Evolutionary conservation across 2,888 invertebrate genomes (phyloP), one percentile per base, ranked within the genome.

Genomic region (Andrena bucephala): DNA sequence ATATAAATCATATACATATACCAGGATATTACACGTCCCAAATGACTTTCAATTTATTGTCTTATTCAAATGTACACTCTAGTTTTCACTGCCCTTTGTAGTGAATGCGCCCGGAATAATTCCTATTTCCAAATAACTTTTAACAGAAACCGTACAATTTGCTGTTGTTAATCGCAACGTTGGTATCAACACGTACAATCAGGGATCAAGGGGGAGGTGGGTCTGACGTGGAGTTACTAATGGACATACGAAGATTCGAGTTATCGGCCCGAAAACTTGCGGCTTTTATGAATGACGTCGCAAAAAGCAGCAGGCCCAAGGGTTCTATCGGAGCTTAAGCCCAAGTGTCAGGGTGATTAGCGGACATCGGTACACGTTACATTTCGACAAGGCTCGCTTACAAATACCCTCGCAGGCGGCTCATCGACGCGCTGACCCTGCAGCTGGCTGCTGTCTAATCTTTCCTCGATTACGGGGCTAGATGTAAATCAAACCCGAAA

Each of bases 211-310:
- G 16, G n/a, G 36, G 7, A 29, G 27, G 50, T n/a, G 29, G 27
- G 36, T 42, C 31, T 31, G 60, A 76, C 66, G 29, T 24, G 68
- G 63, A 75, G 74, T 71, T 74, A 52, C 63, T 62, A 71, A 66
- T 67, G 85, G 86, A 73, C 71, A 74, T 50, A 75, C 62, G 65
- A 70, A 36, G 81, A 57, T 66, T 52, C 54, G 59, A 77, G 81
- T 74, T 84, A 81, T 81, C 79, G 76, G 62, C 48, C 52, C 10
- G 59, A 72, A 75, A 85, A 54, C 75, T 68, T 67, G 65, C 50
- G 50, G 75, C 85, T 84, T 89, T 93, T 93, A 92, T 93, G 93
- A 93, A 92, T 93, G 93, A 93, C 92, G 80, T 48, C 68, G 92
- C 93, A 91, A 92, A 92, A 93, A 92, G 81, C 76, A 50, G 77